phyloP scores from a whole-genome alignment of 2,113 vertebrate genomes.

The human (Homo sapiens) region DNA sequence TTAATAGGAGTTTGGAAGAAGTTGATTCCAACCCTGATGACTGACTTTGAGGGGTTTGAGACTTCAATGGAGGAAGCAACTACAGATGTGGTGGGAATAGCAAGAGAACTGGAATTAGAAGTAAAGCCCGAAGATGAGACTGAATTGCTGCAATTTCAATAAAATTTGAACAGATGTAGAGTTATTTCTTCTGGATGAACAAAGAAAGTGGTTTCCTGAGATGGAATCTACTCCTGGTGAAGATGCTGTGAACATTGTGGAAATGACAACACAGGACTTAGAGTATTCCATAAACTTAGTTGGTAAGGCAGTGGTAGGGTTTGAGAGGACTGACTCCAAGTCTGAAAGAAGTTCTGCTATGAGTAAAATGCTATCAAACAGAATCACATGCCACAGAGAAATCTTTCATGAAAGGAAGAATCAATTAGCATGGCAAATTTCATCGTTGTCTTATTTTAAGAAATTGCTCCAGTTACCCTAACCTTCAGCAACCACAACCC shows the following conservation, averaged over 20 bases:
- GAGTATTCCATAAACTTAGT: background rate
- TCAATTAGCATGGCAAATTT: background rate
- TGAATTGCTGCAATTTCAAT: background rate
- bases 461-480: background rate
- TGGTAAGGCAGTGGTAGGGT: background rate
- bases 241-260: background rate
- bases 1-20: background rate
- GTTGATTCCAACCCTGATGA: background rate
- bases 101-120: background rate
- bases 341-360: background rate
- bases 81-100: background rate
- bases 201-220: background rate
- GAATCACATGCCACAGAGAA: background rate
- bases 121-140: background rate
- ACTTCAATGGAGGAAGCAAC: background rate
- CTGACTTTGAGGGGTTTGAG: background rate
- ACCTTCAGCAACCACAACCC: background rate
- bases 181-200: background rate
- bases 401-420: background rate
- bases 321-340: background rate
- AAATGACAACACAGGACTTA: background rate
- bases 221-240: background rate
- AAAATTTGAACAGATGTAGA: background rate
- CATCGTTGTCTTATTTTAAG: background rate
- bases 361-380: background rate